These are phyloP conservation scores for Microctenopoma steveboyesi DNA, from an alignment of 2,797 vertebrate species.

Conservation along the genomic window DNA sequence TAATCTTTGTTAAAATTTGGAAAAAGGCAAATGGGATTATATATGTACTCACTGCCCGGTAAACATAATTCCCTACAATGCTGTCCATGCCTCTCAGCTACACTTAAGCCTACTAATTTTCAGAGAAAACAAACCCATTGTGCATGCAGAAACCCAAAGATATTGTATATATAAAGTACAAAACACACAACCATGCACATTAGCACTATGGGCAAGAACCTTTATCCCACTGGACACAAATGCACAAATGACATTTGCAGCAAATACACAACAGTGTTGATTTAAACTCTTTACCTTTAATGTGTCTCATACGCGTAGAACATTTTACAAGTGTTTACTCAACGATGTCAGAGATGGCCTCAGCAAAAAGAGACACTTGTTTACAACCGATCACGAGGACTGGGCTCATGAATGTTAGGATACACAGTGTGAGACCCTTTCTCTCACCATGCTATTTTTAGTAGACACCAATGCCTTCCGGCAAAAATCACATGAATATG, in stretches of 20 bases:
- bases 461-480: constrained; percentile 85
- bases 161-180: background rate
- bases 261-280: constrained; percentile 29
- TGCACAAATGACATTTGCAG: background rate
- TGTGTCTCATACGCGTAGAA: constrained; percentile 42
- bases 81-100: background rate
- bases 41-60: background rate
- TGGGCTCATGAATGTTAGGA: constrained; percentile 74
- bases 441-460: constrained; percentile 86
- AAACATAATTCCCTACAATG: background rate
- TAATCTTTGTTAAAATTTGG: constrained; percentile 2
- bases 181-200: background rate
- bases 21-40: background rate
- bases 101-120: background rate
- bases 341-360: constrained; percentile 50
- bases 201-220: constrained; percentile 4
- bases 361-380: constrained; percentile 71
- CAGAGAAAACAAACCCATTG: background rate
- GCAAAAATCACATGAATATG: constrained; percentile 89
- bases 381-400: constrained; percentile 75
- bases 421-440: constrained; percentile 80
- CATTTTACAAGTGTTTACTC: constrained; percentile 70
- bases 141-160: background rate
- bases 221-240: constrained; percentile 4
- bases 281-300: constrained; percentile 43